Conservation (phyloP, 2,888 invertebrate species). For the Alsophila aescularia region DNA sequence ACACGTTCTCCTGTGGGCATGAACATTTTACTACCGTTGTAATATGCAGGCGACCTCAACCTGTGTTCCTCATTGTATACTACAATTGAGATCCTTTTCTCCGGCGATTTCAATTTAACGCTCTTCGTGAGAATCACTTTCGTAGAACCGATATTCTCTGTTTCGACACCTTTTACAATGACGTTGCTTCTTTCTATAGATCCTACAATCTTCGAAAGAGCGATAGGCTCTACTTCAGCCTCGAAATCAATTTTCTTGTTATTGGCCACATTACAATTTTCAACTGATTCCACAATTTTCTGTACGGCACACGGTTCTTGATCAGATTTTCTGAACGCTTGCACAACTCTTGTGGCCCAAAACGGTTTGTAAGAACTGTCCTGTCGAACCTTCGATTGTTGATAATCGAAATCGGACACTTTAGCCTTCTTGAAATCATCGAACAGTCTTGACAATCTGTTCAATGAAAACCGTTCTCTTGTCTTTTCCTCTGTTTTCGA, state of each 20-base stretch:
- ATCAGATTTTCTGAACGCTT: slow-evolving; percentile 35
- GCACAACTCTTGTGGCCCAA: slow-evolving; percentile 66
- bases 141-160: slow-evolving; percentile 1
- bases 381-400: slow-evolving; percentile 59
- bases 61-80: slow-evolving; percentile 55
- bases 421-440: slow-evolving; percentile 66
- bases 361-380: slow-evolving; percentile 68
- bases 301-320: slow-evolving; percentile 16
- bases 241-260: slow-evolving; percentile 16
- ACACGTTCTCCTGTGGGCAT: slow-evolving; percentile 74
- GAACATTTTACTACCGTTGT: slow-evolving; percentile 69
- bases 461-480: slow-evolving; percentile 50
- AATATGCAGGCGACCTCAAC: slow-evolving; percentile 56
- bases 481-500: slow-evolving; percentile 28
- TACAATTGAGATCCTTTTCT: slow-evolving; percentile 51
- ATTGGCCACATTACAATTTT: not conserved
- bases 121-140: slow-evolving; percentile 32
- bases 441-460: slow-evolving; percentile 51
- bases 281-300: slow-evolving; percentile 1
- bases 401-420: slow-evolving; percentile 68
- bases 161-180: slow-evolving; percentile 14
- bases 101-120: slow-evolving; percentile 31
- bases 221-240: slow-evolving; percentile 33
- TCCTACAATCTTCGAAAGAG: slow-evolving; percentile 25
- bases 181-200: slow-evolving; percentile 29